Base-by-base conservation (phyloP, 2,888 invertebrate genomes). In the Chymomyza procnemis region DNA sequence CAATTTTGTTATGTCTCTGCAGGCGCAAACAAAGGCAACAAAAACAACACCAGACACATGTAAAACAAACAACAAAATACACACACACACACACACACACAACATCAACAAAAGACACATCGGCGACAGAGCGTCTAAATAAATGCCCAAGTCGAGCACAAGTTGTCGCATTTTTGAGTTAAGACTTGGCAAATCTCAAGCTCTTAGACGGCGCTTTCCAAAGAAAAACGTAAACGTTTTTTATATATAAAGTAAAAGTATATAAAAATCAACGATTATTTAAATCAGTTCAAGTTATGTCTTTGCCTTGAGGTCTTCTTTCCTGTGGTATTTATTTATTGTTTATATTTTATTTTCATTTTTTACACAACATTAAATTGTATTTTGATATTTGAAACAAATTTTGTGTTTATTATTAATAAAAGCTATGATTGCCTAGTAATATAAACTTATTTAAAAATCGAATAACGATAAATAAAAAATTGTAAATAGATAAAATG, bases 61-160 rank as follows among this genome's bases (percentile, higher is more conserved):
- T n/a, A n/a, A n/a, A n/a, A n/a, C n/a, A 56, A 6, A 30, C 12
- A 47, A 46, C 19, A 52, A n/a, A n/a, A n/a, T 30, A 48, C 59
- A 55, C 47, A 22, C n/a, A n/a, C n/a, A n/a, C n/a, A n/a, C n/a
- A n/a, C n/a, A 55, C 64, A 22, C 4, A 50, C 64, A 69, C 21
- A 65, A 34, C 57, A 60, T 26, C 26, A 56, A 34, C 14, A 1
- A 4, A n/a, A 19, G 50, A 18, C 74, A 66, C 54, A 64, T 66
- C 60, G 56, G 62, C 62, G 34, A 41, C 34, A 12, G 34, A 41
- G 68, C 67, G 68, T 69, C 78, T 65, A 77, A 79, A 85, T 73
- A 87, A 81, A 81, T 87, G 81, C 34, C 72, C 80, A 87, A 83
- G 34, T 3, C 78, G 80, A 83, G 86, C 78, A 66, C 67, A 67